Conservation (phyloP, 2,888 invertebrate genomes). For the Microctonus aethiopoides region DNA sequence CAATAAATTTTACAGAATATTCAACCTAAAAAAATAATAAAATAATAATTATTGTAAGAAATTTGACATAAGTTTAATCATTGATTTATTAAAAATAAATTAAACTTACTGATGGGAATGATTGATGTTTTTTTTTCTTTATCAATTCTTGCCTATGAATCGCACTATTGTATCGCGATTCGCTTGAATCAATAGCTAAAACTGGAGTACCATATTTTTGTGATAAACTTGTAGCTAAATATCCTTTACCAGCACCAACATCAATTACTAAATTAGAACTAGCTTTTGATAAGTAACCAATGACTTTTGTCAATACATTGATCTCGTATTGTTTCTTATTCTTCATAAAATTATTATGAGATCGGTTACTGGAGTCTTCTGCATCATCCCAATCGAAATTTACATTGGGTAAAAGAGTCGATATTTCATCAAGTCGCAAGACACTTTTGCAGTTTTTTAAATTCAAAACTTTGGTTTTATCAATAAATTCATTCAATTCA, state of each 20-base stretch:
- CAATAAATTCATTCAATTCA: conserved; percentile 46
- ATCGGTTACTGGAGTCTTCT: conserved; percentile 40
- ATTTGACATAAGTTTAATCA: too few relatives aligned
- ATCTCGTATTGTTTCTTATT: conserved; percentile 84
- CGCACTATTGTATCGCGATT: conserved; percentile 76
- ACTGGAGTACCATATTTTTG: conserved; percentile 79
- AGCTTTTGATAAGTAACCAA: conserved; percentile 45
- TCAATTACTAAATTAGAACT: conserved; percentile 71
- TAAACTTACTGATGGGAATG: conserved; percentile 51
- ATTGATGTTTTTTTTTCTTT: conserved; percentile 39
- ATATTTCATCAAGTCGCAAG: conserved; percentile 46
- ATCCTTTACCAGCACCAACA: conserved; percentile 91
- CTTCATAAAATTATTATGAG: conserved; percentile 75
- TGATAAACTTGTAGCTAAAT: conserved; percentile 76
- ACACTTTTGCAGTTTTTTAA: conserved; percentile 48
- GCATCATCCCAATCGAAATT: conserved; percentile 52
- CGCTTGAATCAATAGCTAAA: conserved; percentile 84
- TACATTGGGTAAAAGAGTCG: conserved; percentile 63
- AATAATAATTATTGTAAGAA: too few relatives aligned
- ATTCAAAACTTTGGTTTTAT: conserved; percentile 48
- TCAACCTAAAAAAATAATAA: conserved; percentile 52
- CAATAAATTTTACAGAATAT: conserved; percentile 53
- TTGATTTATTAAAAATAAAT: too few relatives aligned
- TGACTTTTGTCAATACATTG: conserved; percentile 49
- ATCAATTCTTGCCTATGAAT: conserved; percentile 64